These are phyloP conservation scores for Brenthis ino DNA, from an alignment of 2,888 invertebrate genomes.

Conservation along the genomic window DNA sequence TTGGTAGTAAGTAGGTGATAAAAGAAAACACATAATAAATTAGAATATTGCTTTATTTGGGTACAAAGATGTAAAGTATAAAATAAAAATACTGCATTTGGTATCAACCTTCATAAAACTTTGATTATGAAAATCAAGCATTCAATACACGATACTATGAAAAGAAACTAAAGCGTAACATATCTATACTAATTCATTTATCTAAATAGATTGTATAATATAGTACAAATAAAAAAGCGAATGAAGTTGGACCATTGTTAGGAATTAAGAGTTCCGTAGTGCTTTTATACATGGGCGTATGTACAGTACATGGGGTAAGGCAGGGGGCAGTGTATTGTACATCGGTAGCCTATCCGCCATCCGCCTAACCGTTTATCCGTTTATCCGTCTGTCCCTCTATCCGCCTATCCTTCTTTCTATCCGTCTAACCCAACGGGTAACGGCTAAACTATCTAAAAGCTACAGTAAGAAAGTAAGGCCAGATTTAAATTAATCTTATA, in stretches of 20 bases:
- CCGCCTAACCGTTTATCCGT: too few species aligned
- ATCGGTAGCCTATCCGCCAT: not conserved
- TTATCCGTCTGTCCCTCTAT: not conserved
- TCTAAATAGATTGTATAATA: conserved; percentile 79
- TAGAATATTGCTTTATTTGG: conserved; percentile 78
- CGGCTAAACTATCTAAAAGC: conserved; percentile 50
- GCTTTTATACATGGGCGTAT: conserved; percentile 46
- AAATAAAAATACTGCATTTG: conserved; percentile 82
- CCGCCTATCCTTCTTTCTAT: not conserved
- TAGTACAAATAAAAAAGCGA: conserved; percentile 81
- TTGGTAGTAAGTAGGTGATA: not conserved
- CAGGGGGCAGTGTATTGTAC: not conserved
- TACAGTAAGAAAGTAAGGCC: conserved; percentile 59
- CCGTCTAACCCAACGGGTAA: conserved; percentile 17
- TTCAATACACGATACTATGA: conserved; percentile 78
- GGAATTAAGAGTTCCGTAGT: conserved; percentile 79
- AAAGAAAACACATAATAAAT: conserved; percentile 49
- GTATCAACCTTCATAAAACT: conserved; percentile 79
- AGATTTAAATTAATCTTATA: conserved; percentile 57
- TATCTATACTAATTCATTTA: conserved; percentile 71
- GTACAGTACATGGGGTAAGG: conserved; percentile 20
- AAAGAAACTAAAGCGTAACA: conserved; percentile 78
- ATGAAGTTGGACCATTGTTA: conserved; percentile 82
- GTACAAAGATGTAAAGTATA: conserved; percentile 80
- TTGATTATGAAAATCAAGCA: conserved; percentile 80